phyloP scores from a whole-genome alignment of 1,140 invertebrate species.

The Aleiodes sp. region DNA sequence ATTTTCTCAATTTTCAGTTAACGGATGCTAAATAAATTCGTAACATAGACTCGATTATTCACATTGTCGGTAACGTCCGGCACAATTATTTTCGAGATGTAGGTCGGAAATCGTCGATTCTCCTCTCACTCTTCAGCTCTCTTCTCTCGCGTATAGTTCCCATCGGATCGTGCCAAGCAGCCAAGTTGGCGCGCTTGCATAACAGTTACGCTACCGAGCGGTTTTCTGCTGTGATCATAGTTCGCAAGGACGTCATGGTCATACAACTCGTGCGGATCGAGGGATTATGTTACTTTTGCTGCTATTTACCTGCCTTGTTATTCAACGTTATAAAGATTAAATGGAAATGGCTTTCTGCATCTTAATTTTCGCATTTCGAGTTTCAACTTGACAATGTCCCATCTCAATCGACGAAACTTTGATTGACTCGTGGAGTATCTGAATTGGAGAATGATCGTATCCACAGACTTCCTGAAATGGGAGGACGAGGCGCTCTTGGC shows the following conservation, averaged over 20 bases:
- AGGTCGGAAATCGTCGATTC: constrained; percentile 6
- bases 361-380: background rate
- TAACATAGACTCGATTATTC: background rate
- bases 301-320: background rate
- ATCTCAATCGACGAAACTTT: constrained; percentile 34
- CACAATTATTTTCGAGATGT: constrained; percentile 11
- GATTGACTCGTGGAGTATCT: constrained; percentile 38
- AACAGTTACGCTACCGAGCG: constrained; percentile 17
- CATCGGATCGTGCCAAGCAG: constrained; percentile 12
- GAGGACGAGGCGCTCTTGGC: constrained; percentile 18
- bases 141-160: background rate
- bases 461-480: background rate
- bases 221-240: constrained; percentile 35
- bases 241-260: constrained; percentile 30
- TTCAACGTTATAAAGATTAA: background rate
- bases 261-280: constrained; percentile 31
- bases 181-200: constrained; percentile 24
- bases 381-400: background rate
- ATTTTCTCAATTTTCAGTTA: background rate
- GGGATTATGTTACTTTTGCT: constrained; percentile 25
- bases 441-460: constrained; percentile 5
- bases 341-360: constrained; percentile 1
- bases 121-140: background rate
- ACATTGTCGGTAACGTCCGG: constrained; percentile 5
- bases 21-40: background rate